Conservation (phyloP, 2,888 invertebrate genomes). For the Elegia similella region DNA sequence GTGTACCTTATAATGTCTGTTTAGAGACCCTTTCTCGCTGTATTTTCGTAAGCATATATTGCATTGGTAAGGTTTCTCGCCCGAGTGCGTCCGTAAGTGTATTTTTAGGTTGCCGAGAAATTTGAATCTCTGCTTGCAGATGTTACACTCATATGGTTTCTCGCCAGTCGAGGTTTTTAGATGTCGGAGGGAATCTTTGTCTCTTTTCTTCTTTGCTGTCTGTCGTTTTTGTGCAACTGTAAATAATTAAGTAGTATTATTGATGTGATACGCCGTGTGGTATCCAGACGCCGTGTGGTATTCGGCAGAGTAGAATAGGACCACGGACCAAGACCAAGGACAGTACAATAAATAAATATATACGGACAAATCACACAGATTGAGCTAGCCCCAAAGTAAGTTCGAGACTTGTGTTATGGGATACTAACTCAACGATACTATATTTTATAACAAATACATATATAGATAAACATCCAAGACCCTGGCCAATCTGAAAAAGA, state of each 20-base stretch:
- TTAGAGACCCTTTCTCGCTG: slow-evolving; percentile 6
- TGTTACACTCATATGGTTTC: slow-evolving; percentile 22
- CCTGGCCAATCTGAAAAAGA: too few species aligned
- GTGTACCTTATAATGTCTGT: slow-evolving; percentile 6
- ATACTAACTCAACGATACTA: too few species aligned
- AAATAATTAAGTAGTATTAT: neutral
- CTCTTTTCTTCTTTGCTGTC: slow-evolving; percentile 1
- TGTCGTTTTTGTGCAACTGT: neutral
- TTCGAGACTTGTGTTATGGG: too few species aligned
- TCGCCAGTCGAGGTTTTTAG: slow-evolving; percentile 21
- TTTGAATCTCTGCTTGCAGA: slow-evolving; percentile 19
- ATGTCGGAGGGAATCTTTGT: neutral
- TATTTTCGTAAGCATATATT: slow-evolving; percentile 3
- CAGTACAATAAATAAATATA: too few species aligned
- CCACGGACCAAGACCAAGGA: too few species aligned
- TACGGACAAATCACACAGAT: too few species aligned
- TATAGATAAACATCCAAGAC: too few species aligned
- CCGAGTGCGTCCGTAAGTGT: slow-evolving; percentile 5
- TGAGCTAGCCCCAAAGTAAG: too few species aligned
- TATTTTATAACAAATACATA: too few species aligned
- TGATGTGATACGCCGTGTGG: neutral
- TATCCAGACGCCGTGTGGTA: too few species aligned
- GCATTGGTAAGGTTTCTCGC: slow-evolving; percentile 15
- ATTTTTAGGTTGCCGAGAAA: slow-evolving; percentile 6
- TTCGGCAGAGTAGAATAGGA: too few species aligned